These are phyloP conservation scores for Busseola fusca DNA, from an alignment of 2,888 invertebrate genomes.

Conservation along the genomic window DNA sequence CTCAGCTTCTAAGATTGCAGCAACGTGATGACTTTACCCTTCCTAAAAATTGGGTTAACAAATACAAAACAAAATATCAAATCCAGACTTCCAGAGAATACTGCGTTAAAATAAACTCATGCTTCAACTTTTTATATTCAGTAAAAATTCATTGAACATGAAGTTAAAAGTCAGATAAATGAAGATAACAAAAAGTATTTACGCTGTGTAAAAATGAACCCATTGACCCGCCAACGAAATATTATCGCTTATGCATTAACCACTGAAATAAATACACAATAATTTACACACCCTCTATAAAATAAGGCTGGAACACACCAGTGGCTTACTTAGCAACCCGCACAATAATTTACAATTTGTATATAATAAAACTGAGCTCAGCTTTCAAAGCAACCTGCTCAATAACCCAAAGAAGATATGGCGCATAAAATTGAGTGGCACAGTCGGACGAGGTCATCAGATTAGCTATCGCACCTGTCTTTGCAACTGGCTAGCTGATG, in stretches of 20 bases:
- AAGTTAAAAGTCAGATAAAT: background rate
- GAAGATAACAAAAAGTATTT: conserved; percentile 7
- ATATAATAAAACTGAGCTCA: conserved; percentile 7
- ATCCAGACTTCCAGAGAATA: background rate
- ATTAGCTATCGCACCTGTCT: conserved; percentile 56
- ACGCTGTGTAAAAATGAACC: background rate
- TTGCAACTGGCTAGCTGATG: conserved; percentile 37
- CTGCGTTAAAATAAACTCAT: background rate
- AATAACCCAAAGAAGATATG: conserved; percentile 30
- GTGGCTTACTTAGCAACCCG: background rate
- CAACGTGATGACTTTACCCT: background rate
- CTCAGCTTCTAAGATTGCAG: too few relatives aligned
- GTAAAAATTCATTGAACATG: conserved; percentile 13
- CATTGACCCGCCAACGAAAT: conserved; percentile 11
- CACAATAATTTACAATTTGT: conserved; percentile 24
- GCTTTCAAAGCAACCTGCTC: conserved; percentile 13
- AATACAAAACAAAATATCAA: too few relatives aligned
- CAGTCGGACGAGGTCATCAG: conserved; percentile 45
- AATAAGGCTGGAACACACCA: conserved; percentile 14
- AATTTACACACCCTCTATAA: background rate
- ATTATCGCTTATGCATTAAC: background rate
- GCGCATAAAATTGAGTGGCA: conserved; percentile 36
- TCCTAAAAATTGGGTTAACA: background rate
- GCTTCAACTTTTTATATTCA: background rate
- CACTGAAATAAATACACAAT: background rate